A percentile compares a stretch with the other conserved stretches of the same genome.
phyloP scores from a whole-genome alignment of 2,797 vertebrate genomes.

The Crax fasciolata region DNA sequence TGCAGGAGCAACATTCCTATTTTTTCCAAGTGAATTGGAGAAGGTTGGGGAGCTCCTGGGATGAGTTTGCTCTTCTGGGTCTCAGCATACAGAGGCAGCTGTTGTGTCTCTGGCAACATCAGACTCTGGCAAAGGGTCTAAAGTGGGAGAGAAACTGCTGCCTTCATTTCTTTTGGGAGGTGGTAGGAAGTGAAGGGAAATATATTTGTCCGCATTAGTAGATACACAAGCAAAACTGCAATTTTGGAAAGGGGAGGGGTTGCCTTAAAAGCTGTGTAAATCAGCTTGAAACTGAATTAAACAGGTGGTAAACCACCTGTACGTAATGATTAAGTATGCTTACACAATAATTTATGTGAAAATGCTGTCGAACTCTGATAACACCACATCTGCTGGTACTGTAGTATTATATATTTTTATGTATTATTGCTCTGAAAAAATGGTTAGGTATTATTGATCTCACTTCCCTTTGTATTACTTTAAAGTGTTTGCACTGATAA shows the following conservation, averaged over 20 bases:
- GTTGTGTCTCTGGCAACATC: not conserved
- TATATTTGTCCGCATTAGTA: slow-evolving; percentile 60
- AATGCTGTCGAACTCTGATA: slow-evolving; percentile 73
- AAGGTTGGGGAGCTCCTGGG: not conserved
- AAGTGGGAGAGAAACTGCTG: not conserved
- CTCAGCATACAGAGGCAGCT: not conserved
- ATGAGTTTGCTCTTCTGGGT: not conserved
- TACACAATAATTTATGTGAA: slow-evolving; percentile 80
- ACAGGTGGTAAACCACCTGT: slow-evolving; percentile 80
- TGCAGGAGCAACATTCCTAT: not conserved
- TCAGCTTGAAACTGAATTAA: slow-evolving; percentile 80
- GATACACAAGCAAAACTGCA: slow-evolving; percentile 47
- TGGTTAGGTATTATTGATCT: not conserved
- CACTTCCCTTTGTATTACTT: not conserved
- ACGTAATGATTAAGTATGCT: slow-evolving; percentile 79
- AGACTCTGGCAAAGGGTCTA: not conserved
- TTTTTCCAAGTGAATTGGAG: not conserved
- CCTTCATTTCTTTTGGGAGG: not conserved
- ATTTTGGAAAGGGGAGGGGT: slow-evolving; percentile 36
- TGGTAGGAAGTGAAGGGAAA: slow-evolving; percentile 38
- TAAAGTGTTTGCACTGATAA: not conserved
- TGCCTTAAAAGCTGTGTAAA: slow-evolving; percentile 76
- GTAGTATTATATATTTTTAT: slow-evolving; percentile 28
- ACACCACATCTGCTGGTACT: slow-evolving; percentile 76
- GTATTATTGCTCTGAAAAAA: slow-evolving; percentile 37